These are phyloP conservation scores for Geopemphigus sp. DNA, from an alignment of 1,140 invertebrate species.

Conservation along the genomic window DNA sequence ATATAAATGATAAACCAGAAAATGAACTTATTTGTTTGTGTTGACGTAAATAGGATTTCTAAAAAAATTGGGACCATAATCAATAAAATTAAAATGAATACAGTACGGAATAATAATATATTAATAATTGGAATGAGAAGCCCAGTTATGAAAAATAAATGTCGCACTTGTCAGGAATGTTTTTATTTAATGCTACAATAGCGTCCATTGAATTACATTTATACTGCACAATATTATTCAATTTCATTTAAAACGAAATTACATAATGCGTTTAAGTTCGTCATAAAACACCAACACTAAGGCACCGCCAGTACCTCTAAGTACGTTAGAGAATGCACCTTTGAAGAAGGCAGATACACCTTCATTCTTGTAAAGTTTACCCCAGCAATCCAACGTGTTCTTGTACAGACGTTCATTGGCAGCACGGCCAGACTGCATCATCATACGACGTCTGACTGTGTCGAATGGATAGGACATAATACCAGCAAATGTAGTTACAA, in stretches of 20 bases:
- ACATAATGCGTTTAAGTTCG: slow-evolving; percentile 69
- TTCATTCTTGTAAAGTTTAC: slow-evolving; percentile 66
- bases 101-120: slow-evolving; percentile 29
- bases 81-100: slow-evolving; percentile 40
- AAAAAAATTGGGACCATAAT: slow-evolving; percentile 16
- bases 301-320: slow-evolving; percentile 76
- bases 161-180: slow-evolving; percentile 43
- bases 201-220: slow-evolving; percentile 44
- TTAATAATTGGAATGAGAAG: slow-evolving; percentile 46
- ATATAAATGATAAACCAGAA: slow-evolving; percentile 43
- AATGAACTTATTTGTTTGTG: background rate
- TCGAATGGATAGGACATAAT: slow-evolving; percentile 87
- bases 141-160: slow-evolving; percentile 21
- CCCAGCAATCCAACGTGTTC: slow-evolving; percentile 72
- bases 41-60: slow-evolving; percentile 15
- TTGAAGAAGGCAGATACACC: slow-evolving; percentile 74
- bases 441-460: slow-evolving; percentile 86
- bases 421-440: slow-evolving; percentile 78
- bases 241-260: slow-evolving; percentile 46
- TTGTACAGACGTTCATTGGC: slow-evolving; percentile 70
- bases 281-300: slow-evolving; percentile 76
- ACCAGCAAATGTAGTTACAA: slow-evolving; percentile 74
- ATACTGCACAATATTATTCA: slow-evolving; percentile 41
- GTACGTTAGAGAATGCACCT: slow-evolving; percentile 76
- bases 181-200: slow-evolving; percentile 25